A percentile compares a stretch with the other conserved stretches of the same genome.
Evolutionary conservation across 2,888 invertebrate genomes (phyloP).

Genomic region (Tipula helvola): DNA sequence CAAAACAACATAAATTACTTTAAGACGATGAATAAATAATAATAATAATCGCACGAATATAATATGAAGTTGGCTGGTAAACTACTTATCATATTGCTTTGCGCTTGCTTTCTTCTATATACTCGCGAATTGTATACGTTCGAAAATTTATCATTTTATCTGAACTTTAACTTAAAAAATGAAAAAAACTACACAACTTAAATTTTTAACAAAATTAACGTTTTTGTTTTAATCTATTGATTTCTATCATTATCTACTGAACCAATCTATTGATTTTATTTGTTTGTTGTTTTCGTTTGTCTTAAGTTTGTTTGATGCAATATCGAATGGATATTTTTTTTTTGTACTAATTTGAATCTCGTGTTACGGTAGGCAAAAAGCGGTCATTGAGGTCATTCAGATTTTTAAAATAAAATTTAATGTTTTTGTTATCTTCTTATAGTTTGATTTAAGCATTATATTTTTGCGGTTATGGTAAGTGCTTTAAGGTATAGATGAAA

Average conservation of each 20-base stretch:
- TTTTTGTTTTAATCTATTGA: not conserved
- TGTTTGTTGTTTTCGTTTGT: not conserved
- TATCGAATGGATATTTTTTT: not conserved
- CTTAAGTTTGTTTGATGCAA: not conserved
- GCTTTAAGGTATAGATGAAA: not conserved
- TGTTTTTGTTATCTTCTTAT: not conserved
- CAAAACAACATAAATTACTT: not conserved
- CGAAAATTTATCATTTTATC: not conserved
- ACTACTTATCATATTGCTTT: not conserved
- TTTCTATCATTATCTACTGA: not conserved
- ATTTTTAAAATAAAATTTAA: not conserved
- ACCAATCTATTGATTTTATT: not conserved
- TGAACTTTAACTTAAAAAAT: not conserved
- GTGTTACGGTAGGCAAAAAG: not conserved
- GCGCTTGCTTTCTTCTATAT: not conserved
- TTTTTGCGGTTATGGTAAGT: not conserved
- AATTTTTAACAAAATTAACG: not conserved
- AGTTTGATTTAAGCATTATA: not conserved
- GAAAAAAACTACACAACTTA: not conserved
- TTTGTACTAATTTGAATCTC: constrained; percentile 10
- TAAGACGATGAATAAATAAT: not conserved
- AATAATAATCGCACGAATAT: not conserved
- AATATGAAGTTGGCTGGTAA: not conserved
- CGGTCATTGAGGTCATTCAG: constrained; percentile 8
- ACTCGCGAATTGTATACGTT: not conserved